Conservation (phyloP, 2,797 vertebrate genomes). For the Rousettus madagascariensis region DNA sequence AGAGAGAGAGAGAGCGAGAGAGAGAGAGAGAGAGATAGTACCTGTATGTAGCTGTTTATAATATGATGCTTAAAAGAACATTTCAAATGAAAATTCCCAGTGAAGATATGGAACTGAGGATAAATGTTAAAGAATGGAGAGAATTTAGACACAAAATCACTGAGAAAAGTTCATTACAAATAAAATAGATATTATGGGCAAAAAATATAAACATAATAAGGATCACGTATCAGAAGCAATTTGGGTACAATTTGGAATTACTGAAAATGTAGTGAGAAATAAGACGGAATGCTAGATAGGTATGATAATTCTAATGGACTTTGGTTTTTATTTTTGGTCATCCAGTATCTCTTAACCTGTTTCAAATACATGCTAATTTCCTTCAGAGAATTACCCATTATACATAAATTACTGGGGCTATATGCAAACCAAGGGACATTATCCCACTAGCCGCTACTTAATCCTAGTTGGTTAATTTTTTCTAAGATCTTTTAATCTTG, state of each 20-base stretch:
- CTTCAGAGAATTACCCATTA: neutral
- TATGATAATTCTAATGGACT: neutral
- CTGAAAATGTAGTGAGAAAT: neutral
- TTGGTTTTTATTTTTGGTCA: neutral
- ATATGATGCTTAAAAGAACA: neutral
- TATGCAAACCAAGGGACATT: neutral
- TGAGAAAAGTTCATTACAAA: neutral
- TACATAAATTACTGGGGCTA: neutral
- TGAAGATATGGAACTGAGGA: neutral
- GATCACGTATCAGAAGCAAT: neutral
- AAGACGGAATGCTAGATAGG: neutral
- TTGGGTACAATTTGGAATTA: neutral
- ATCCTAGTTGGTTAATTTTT: neutral
- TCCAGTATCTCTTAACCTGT: neutral
- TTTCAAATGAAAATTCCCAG: neutral
- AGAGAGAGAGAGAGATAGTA: neutral
- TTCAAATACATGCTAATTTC: neutral
- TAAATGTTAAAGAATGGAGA: neutral
- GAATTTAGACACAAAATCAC: neutral
- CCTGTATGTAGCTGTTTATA: neutral
- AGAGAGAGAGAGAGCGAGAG: neutral
- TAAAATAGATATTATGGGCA: neutral
- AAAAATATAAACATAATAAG: neutral
- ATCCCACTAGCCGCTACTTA: neutral
- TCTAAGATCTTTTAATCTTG: neutral